Percentiles rank a stretch among this genome's conserved stretches.
Conservation (phyloP, 2,797 vertebrate genomes). For the Myoxocephalus aenaeus region DNA sequence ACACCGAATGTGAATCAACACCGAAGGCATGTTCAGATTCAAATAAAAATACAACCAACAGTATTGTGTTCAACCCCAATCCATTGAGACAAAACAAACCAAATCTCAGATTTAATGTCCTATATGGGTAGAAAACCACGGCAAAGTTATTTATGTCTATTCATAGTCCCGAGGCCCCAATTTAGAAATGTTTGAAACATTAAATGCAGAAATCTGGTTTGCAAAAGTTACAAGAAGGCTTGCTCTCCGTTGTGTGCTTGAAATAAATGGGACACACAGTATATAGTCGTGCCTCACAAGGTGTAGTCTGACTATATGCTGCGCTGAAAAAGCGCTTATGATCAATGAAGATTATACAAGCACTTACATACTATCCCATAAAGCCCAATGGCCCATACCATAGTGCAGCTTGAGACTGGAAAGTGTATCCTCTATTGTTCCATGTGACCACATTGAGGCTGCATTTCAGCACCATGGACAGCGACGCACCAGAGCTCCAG, state of each 20-base stretch:
- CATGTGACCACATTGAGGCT: slow-evolving; percentile 6
- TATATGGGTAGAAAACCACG: neutral
- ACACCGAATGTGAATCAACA: neutral
- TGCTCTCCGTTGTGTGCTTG: neutral
- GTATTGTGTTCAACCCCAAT: neutral
- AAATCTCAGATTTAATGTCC: neutral
- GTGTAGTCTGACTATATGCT: neutral
- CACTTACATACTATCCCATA: slow-evolving; percentile 7
- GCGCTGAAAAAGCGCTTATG: neutral
- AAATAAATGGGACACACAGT: neutral
- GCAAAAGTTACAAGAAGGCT: neutral
- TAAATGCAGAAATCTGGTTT: neutral
- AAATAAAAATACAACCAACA: neutral
- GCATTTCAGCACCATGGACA: slow-evolving; percentile 69
- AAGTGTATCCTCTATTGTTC: neutral
- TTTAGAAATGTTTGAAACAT: neutral
- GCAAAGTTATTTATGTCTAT: neutral
- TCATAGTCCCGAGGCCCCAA: neutral
- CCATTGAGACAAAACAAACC: neutral
- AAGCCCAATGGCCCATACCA: slow-evolving; percentile 24
- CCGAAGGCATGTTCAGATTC: neutral
- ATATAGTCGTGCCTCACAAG: slow-evolving; percentile 11
- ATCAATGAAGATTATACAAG: slow-evolving; percentile 18
- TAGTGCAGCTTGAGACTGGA: neutral
- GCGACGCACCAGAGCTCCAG: neutral